Base-by-base conservation (phyloP, 1,140 invertebrate species). In the Aphelenchoides avenae region DNA sequence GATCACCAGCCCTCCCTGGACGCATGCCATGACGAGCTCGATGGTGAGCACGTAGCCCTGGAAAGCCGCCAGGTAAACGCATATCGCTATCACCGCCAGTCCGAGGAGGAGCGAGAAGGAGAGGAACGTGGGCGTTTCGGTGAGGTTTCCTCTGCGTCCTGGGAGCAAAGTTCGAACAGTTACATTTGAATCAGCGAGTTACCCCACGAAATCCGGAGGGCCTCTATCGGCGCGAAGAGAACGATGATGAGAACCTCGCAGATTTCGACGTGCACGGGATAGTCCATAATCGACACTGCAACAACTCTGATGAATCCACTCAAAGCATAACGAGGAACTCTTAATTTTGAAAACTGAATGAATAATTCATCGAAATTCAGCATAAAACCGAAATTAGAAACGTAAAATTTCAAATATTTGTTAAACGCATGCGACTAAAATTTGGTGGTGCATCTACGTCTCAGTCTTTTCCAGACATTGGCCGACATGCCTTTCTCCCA, bases 41-140 rank as follows among this genome's bases (percentile, higher is more conserved):
- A 55, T 30, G 5, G 65, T 24, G 13, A 64, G 34, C 13, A 61
- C 61, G 34, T 54, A 68, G 9, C 24, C 40, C 30, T 61, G 58
- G 20, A 61, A 64, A 27, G 65, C 52, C 11, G 24, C 58, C 13
- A 61, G 9, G 26, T 61, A 66, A 18, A 65, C 41, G 44, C 58
- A 61, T 29, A 61, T 61, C 31, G 58, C 60, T 13, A 62, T 20
- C 13, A 65, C 44, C 7, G 58, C 48, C n/a, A 65, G 29, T 11
- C 44, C 26, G 22, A 61, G 30, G 9, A 61, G 15, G 6, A 61
- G 22, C 13, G 58, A 34, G 46, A 61, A 61, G 15, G 58, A 51
- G 20, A 61, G 37, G 15, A 57, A 61, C 9, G 61, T 29, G 11
- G 58, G 42, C 24, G 58, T 61, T 54, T 61, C 58, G 7, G 58